Percentiles rank a stretch among this genome's conserved stretches.
These are phyloP conservation scores for Eilema caniola DNA, from an alignment of 2,888 invertebrate species.

Conservation along the genomic window DNA sequence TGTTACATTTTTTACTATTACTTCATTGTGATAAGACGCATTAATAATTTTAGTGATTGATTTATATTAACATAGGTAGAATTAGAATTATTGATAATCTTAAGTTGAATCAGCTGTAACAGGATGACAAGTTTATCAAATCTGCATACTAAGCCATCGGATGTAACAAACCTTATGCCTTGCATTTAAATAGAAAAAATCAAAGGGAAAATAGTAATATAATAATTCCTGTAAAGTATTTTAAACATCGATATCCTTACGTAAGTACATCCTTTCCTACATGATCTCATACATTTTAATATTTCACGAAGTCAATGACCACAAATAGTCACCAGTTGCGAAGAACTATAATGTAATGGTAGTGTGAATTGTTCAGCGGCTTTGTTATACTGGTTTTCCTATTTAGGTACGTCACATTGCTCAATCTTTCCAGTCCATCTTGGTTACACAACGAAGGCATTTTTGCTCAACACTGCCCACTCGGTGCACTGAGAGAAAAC, in stretches of 20 bases:
- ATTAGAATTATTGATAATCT: neutral
- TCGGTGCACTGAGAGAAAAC: conserved; percentile 62
- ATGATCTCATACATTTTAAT: conserved; percentile 1
- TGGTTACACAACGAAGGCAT: conserved; percentile 70
- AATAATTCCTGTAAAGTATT: conserved; percentile 9
- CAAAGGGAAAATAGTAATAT: conserved; percentile 10
- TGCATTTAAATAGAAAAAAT: conserved; percentile 17
- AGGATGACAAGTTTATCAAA: conserved; percentile 14
- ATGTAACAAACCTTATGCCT: conserved; percentile 12
- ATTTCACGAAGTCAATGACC: conserved; percentile 15
- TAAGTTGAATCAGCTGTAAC: conserved; percentile 9
- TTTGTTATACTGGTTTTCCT: conserved; percentile 55
- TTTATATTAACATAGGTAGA: neutral
- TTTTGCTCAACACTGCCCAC: conserved; percentile 75
- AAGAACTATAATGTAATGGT: conserved; percentile 47
- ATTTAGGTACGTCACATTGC: conserved; percentile 60
- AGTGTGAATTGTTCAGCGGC: conserved; percentile 40
- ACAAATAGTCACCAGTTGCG: conserved; percentile 40
- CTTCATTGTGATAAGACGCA: neutral
- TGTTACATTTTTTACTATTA: neutral
- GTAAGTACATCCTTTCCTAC: conserved; percentile 10
- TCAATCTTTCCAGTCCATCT: conserved; percentile 67
- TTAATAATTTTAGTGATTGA: neutral
- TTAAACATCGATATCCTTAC: conserved; percentile 7
- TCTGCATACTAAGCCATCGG: conserved; percentile 18